phyloP scores from a whole-genome alignment of 1,140 invertebrate genomes.

The Cecropterus lyciades region DNA sequence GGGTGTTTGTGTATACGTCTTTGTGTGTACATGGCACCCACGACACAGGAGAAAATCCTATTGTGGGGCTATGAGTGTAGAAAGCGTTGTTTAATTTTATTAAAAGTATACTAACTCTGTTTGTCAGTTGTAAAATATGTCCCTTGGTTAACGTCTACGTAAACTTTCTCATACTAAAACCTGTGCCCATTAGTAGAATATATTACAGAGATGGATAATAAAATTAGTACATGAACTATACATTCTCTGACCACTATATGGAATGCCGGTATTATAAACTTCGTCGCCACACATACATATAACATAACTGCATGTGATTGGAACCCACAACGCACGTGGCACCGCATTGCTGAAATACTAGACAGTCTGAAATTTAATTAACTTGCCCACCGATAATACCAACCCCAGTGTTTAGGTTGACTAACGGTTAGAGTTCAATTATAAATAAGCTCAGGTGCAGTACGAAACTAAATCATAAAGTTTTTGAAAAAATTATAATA shows the following conservation, averaged over 20 bases:
- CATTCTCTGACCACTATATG: neutral
- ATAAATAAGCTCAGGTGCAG: conserved; percentile 9
- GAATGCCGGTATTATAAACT: conserved; percentile 11
- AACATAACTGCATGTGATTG: conserved; percentile 31
- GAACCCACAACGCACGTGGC: conserved; percentile 35
- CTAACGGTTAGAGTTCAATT: conserved; percentile 39
- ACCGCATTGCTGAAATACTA: conserved; percentile 65
- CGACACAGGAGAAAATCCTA: too few species aligned
- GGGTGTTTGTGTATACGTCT: too few species aligned
- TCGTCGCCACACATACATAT: conserved; percentile 18
- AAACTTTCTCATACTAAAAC: too few species aligned
- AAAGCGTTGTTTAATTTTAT: too few species aligned
- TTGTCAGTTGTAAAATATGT: too few species aligned
- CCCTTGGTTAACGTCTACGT: too few species aligned
- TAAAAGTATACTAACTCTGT: too few species aligned
- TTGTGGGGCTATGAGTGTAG: too few species aligned
- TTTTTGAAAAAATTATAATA: too few species aligned
- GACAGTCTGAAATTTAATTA: conserved; percentile 74
- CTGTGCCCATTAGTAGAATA: too few species aligned
- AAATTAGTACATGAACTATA: neutral
- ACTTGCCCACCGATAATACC: conserved; percentile 53
- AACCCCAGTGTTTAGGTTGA: conserved; percentile 47
- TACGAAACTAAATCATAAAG: neutral
- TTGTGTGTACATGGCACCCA: too few species aligned
- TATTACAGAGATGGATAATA: too few species aligned